Base-by-base conservation (phyloP, 2,888 invertebrate species). In the Dryobota labecula region DNA sequence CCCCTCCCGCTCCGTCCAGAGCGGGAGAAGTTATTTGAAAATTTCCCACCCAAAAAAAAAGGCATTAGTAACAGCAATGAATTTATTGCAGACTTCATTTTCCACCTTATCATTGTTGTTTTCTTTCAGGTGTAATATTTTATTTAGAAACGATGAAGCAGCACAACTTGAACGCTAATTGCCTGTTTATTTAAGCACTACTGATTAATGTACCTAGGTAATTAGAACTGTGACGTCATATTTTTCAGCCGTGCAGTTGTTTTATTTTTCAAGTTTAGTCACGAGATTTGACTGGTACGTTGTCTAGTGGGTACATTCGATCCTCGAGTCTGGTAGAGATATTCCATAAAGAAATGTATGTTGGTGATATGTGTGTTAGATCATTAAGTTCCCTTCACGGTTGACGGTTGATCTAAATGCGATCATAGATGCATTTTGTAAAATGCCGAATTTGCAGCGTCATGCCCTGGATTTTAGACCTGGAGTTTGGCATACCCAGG, bases 341-440 rank as follows among this genome's bases (percentile, higher is more conserved):
- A 8, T 36, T 36, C 36, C 36, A 36, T 36, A 38, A 9, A 1
- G 1, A 38, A 38, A 38, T 38, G 13, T 7, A 27, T 51, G n/a
- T n/a, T n/a, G n/a, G n/a, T n/a, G n/a, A n/a, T n/a, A n/a, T n/a
- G n/a, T n/a, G n/a, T n/a, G n/a, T n/a, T n/a, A n/a, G n/a, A n/a
- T n/a, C n/a, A n/a, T n/a, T n/a, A n/a, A n/a, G n/a, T n/a, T n/a
- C n/a, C n/a, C n/a, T n/a, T n/a, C n/a, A n/a, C n/a, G n/a, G 88
- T 61, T 92, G 8, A 63, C 80, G 2, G 56, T 94, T 20, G 91
- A 94, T 83, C 93, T 94, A 0, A 95, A 94, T 89, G 84, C 87
- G 2, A 79, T 94, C 2, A 93, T 95, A 80, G 91, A 94, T 81
- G 90, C 90, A 60, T 89, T 94, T 47, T 95, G 94, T 78, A 91